Evolutionary conservation across 2,888 invertebrate species (phyloP), one percentile per base, ranked within the genome.

Genomic region (Bombylius major): DNA sequence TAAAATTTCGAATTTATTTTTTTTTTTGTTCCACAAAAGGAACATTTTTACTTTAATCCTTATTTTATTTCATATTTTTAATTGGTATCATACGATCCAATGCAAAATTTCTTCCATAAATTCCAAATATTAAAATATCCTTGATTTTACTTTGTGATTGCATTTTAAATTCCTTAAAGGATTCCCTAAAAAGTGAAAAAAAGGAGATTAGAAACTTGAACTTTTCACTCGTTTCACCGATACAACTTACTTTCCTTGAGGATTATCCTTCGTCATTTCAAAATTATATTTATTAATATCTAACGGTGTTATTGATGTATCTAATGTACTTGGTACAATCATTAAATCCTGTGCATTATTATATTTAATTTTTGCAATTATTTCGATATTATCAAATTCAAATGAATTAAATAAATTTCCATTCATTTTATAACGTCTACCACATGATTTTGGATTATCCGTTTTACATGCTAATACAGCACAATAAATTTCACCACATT

Each of bases 241-340:
- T 23, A 23, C 23, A 23, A 23, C 23, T 23, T 3, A 23, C 23
- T 39, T 39, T 1, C 11, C 3, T 39, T 7, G 39, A 39, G 39
- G 39, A 39, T 9, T 39, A 12, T 39, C 44, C n/a, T 39, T 33
- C 7, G 36, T 42, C 13, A n/a, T 12, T 4, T 9, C 63, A 58
- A 72, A 77, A 0, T 64, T 63, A 58, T 69, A 77, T 5, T 71
- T 66, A 11, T 64, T 56, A 1, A 70, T 63, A 50, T 73, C 68
- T n/a, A 81, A 62, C 6, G 82, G 80, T 66, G 77, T 70, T 23
- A 81, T 75, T 5, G 75, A 71, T 4, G 75, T 71, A 50, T 75
- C 70, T 36, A 79, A 59, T 7, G 80, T 76, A 6, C 78, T 71
- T 0, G 82, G 80, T 34, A 58, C 36, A 12, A 50, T 49, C 11